Percentiles rank a stretch among this genome's conserved stretches.
Conservation (phyloP, 2,888 invertebrate genomes). For the Lasioglossum calceatum region DNA sequence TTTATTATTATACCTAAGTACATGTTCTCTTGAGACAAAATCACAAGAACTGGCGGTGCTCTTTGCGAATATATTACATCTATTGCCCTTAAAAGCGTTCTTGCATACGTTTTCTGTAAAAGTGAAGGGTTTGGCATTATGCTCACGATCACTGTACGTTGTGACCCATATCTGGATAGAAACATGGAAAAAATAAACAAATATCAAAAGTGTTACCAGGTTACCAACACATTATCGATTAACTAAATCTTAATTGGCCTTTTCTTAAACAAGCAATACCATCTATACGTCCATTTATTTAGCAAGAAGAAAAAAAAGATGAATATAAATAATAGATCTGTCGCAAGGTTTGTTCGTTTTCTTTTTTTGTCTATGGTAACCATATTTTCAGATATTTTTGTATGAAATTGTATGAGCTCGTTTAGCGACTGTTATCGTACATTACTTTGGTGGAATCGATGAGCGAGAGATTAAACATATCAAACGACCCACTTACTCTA, state of each 20-base stretch:
- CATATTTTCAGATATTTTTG: constrained; percentile 5
- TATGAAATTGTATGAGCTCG: constrained; percentile 2
- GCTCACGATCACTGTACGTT: constrained; percentile 79
- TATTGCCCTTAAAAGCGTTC: constrained; percentile 79
- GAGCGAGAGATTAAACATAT: constrained; percentile 39
- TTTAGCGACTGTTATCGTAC: not conserved
- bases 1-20: constrained; percentile 73
- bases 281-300: not conserved
- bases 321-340: constrained; percentile 27
- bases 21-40: constrained; percentile 72
- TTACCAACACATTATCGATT: constrained; percentile 24
- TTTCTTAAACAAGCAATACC: constrained; percentile 9
- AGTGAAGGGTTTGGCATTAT: constrained; percentile 78
- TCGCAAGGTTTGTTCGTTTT: constrained; percentile 66
- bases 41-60: constrained; percentile 77
- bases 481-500: constrained; percentile 60
- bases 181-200: constrained; percentile 76
- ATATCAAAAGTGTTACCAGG: constrained; percentile 56
- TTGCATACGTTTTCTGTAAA: constrained; percentile 80
- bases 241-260: constrained; percentile 29
- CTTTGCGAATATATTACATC: constrained; percentile 76
- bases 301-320: constrained; percentile 10
- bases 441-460: constrained; percentile 25
- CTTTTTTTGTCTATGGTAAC: not conserved
- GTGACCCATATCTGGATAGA: constrained; percentile 77